A percentile compares a stretch with the other conserved stretches of the same genome.
These are phyloP conservation scores for Erebia epiphron DNA, from an alignment of 2,888 invertebrate genomes.

Conservation along the genomic window DNA sequence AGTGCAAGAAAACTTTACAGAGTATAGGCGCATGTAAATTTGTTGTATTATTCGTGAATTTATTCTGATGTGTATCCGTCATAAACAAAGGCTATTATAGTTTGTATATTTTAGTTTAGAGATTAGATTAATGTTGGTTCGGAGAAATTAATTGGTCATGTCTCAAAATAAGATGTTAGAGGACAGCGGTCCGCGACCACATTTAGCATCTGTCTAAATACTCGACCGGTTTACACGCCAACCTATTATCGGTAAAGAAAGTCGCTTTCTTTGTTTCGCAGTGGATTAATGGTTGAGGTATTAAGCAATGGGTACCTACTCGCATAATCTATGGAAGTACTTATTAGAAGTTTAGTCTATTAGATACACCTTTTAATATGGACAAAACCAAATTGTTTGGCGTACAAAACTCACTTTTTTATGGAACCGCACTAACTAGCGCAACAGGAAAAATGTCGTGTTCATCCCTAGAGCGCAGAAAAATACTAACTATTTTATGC, in stretches of 20 bases:
- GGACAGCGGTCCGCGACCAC: not conserved
- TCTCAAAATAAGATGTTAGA: conserved; percentile 31
- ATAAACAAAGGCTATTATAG: not conserved
- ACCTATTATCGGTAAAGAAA: conserved; percentile 11
- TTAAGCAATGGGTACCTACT: not conserved
- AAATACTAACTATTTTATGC: no score
- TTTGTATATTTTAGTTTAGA: conserved; percentile 16
- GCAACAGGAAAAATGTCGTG: no score
- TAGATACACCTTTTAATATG: no score
- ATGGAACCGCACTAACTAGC: no score
- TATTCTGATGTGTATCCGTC: not conserved
- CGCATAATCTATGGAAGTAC: no score
- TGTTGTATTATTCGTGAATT: not conserved
- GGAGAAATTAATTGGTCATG: conserved; percentile 25
- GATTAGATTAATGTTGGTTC: conserved; percentile 34
- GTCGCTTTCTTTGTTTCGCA: conserved; percentile 9
- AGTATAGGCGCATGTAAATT: no score
- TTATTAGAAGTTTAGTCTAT: no score
- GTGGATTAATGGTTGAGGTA: not conserved
- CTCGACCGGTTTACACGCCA: conserved; percentile 16
- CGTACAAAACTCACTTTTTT: no score
- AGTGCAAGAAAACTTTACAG: not conserved
- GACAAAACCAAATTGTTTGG: no score
- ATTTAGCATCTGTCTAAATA: conserved; percentile 16
- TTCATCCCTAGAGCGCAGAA: no score